phyloP scores from a whole-genome alignment of 2,888 invertebrate genomes.

The Salticus scenicus region DNA sequence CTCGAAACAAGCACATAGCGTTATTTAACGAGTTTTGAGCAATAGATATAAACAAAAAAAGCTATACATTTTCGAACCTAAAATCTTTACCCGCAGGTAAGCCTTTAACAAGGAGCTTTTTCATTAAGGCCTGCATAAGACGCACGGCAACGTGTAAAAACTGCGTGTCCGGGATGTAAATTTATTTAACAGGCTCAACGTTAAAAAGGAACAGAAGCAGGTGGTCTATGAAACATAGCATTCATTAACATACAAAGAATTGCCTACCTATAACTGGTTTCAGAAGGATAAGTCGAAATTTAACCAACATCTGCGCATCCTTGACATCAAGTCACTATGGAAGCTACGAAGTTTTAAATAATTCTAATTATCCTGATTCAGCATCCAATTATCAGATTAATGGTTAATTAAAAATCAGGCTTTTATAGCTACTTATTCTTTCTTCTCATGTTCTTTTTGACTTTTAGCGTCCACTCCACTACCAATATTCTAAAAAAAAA shows the following conservation, averaged over 20 bases:
- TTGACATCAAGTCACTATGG: neutral
- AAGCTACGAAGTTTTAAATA: neutral
- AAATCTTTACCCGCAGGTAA: neutral
- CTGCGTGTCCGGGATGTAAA: constrained; percentile 55
- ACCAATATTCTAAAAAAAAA: no score
- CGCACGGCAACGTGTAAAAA: constrained; percentile 22
- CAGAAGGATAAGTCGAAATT: constrained; percentile 16
- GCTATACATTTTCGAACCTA: neutral
- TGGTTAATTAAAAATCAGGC: no score
- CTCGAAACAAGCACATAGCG: neutral
- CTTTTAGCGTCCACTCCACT: no score
- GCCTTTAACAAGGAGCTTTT: constrained; percentile 33
- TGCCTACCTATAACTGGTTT: constrained; percentile 50
- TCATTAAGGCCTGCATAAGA: constrained; percentile 28
- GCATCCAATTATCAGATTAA: no score
- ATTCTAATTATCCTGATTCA: no score
- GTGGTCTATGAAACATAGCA: constrained; percentile 50
- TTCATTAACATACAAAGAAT: constrained; percentile 59
- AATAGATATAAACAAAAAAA: constrained; percentile 29
- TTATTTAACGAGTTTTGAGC: constrained; percentile 15
- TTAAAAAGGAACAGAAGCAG: constrained; percentile 31
- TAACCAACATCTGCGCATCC: constrained; percentile 41
- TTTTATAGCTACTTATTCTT: no score
- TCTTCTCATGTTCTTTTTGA: no score
- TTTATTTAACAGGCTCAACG: constrained; percentile 45